Evolutionary conservation across 2,888 invertebrate genomes (phyloP).

Genomic region (Mamestra brassicae): DNA sequence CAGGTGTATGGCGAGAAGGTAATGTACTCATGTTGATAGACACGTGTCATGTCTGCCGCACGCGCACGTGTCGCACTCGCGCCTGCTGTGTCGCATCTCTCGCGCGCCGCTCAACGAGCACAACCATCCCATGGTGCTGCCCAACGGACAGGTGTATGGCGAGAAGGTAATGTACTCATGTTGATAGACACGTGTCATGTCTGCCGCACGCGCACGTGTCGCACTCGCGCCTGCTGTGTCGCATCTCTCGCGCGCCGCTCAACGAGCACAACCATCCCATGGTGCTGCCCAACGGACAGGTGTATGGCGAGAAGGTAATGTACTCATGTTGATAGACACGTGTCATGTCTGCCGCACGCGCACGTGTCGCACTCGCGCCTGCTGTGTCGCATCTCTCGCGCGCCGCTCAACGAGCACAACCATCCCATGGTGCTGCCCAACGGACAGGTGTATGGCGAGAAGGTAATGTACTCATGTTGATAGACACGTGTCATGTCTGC

Average conservation of each 20-base stretch:
- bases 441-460: constrained; percentile 98
- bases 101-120: constrained; percentile 98
- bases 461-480: constrained; percentile 69
- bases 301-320: constrained; percentile 95
- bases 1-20: constrained; percentile 97
- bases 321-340: neutral
- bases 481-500: constrained; percentile 87
- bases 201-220: constrained; percentile 99
- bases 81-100: constrained; percentile 97
- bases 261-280: constrained; percentile 99
- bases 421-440: constrained; percentile 99
- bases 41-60: constrained; percentile 92
- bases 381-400: constrained; percentile 97
- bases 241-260: constrained; percentile 96
- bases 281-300: constrained; percentile 99
- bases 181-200: neutral
- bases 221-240: constrained; percentile 98
- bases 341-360: constrained; percentile 94
- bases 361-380: constrained; percentile 99
- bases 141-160: constrained; percentile 99
- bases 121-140: constrained; percentile 99
- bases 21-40: neutral
- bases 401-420: constrained; percentile 98
- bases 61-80: constrained; percentile 99
- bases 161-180: constrained; percentile 89